Evolutionary conservation across 2,797 vertebrate genomes (phyloP).

Genomic region (Tachyglossus aculeatus): DNA sequence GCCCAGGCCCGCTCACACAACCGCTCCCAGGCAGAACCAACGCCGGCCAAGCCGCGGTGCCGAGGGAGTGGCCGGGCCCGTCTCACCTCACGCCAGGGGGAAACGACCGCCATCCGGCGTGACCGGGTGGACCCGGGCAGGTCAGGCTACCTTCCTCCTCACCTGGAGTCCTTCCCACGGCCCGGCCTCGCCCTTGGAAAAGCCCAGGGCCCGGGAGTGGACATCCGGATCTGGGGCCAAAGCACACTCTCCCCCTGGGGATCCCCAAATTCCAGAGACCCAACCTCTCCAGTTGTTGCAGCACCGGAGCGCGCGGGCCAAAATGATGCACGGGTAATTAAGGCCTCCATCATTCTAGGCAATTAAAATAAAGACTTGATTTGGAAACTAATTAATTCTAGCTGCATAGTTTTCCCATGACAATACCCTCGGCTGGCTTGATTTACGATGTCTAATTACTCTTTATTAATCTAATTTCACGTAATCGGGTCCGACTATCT

Average conservation of each 20-base stretch:
- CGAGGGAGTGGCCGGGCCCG: too few relatives aligned
- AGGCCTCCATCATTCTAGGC: conserved; percentile 73
- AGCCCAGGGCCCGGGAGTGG: neutral
- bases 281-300: conserved; percentile 72
- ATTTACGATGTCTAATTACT: conserved; percentile 81
- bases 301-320: conserved; percentile 62
- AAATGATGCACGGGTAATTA: conserved; percentile 74
- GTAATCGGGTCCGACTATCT: conserved; percentile 72
- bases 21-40: too few relatives aligned
- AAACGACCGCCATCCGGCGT: neutral
- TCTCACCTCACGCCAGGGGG: neutral
- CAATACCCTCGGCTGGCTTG: conserved; percentile 74
- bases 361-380: conserved; percentile 78
- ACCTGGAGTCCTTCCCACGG: neutral
- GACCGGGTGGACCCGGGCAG: neutral
- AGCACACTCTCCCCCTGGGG: conserved; percentile 41
- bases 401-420: conserved; percentile 83
- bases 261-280: conserved; percentile 50
- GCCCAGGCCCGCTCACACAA: too few relatives aligned
- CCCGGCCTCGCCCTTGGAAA: conserved; percentile 26
- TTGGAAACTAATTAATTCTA: conserved; percentile 81
- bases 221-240: conserved; percentile 43
- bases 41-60: too few relatives aligned
- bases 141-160: neutral
- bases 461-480: conserved; percentile 79